Evolutionary conservation across 2,113 vertebrate species (phyloP).

Genomic region (Sinocyclocheilus anophthalmus): DNA sequence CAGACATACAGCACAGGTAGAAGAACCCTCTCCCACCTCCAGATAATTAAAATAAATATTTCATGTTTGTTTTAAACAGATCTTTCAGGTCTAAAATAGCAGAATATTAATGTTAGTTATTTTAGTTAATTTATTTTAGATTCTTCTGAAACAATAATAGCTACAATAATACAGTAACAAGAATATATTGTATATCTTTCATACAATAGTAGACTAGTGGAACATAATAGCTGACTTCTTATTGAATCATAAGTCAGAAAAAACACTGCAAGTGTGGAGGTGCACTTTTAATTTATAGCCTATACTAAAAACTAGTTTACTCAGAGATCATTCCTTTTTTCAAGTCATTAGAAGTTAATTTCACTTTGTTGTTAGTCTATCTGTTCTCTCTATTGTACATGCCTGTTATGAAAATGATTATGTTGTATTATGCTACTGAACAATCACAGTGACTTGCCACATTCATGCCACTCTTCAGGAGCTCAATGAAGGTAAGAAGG

Average conservation of each 20-base stretch:
- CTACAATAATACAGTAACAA: background rate
- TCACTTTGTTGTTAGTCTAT: background rate
- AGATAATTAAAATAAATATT: background rate
- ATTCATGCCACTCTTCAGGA: background rate
- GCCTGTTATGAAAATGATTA: background rate
- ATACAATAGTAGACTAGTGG: background rate
- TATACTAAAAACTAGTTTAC: background rate
- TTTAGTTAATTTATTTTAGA: background rate
- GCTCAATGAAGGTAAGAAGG: background rate
- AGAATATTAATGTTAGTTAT: background rate
- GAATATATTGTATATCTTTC: background rate
- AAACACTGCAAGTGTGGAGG: background rate
- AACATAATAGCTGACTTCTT: background rate
- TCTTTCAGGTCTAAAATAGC: background rate
- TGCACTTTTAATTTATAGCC: background rate
- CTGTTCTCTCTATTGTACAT: background rate
- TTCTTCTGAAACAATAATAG: background rate
- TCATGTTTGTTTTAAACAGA: background rate
- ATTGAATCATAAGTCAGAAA: background rate
- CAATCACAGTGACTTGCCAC: background rate
- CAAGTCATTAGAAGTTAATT: background rate
- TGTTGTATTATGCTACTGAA: background rate
- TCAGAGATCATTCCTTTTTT: background rate
- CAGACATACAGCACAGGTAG: background rate
- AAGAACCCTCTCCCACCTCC: background rate